These are phyloP conservation scores for Cathartes aura DNA, from an alignment of 2,113 vertebrate genomes.

Conservation along the genomic window DNA sequence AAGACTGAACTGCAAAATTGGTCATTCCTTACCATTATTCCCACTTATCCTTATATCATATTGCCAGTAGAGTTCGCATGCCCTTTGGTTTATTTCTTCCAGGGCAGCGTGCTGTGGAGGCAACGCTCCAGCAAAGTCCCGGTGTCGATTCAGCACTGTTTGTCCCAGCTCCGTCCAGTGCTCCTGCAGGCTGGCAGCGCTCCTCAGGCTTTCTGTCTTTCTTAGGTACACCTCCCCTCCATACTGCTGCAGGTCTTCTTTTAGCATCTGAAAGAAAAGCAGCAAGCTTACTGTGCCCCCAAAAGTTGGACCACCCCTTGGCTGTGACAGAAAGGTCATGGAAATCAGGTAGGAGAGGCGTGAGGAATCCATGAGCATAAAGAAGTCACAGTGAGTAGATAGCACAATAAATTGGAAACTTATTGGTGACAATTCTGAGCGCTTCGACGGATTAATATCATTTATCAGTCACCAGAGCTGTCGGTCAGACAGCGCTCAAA, in stretches of 20 bases:
- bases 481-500: background rate
- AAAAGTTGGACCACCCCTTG: background rate
- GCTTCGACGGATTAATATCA: background rate
- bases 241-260: conserved; percentile 67
- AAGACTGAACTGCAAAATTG: background rate
- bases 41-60: conserved; percentile 73
- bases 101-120: conserved; percentile 50
- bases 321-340: background rate
- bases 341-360: background rate
- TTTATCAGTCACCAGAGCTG: background rate
- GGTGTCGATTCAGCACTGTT: conserved; percentile 77
- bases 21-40: conserved; percentile 77
- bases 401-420: background rate
- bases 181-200: conserved; percentile 67
- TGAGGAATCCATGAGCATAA: background rate
- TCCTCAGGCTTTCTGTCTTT: conserved; percentile 74
- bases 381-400: background rate
- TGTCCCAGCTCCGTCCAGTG: conserved; percentile 77
- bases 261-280: conserved; percentile 69
- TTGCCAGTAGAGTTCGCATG: conserved; percentile 64
- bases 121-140: conserved; percentile 49
- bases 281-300: rapidly evolving
- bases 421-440: background rate
- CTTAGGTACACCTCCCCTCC: conserved; percentile 72
- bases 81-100: conserved; percentile 60